Conservation (phyloP, 2,797 vertebrate genomes). For the Myotis myotis region DNA sequence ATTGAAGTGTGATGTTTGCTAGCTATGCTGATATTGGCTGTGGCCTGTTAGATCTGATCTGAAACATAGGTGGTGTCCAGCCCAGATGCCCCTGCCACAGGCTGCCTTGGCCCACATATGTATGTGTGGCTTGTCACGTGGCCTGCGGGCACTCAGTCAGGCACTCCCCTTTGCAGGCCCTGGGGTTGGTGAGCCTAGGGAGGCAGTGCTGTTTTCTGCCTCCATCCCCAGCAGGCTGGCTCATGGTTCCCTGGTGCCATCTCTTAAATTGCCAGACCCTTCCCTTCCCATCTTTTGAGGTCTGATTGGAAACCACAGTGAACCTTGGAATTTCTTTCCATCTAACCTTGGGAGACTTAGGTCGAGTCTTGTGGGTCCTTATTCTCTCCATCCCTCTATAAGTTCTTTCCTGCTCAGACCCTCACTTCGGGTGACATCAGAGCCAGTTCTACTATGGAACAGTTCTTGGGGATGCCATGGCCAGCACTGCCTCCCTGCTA, state of each 20-base stretch:
- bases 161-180: not conserved
- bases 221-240: not conserved
- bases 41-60: not conserved
- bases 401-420: not conserved
- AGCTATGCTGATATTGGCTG: not conserved
- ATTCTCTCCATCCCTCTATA: rapidly evolving
- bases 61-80: not conserved
- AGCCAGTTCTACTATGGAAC: not conserved
- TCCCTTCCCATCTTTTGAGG: not conserved
- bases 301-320: not conserved
- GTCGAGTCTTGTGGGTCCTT: not conserved
- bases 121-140: not conserved
- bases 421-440: not conserved
- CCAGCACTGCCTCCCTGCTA: too few relatives aligned
- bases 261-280: not conserved
- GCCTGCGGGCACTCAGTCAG: not conserved
- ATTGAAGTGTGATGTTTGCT: not conserved
- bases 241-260: not conserved
- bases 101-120: not conserved
- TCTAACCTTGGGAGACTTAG: not conserved
- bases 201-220: not conserved
- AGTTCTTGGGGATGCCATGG: not conserved
- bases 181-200: not conserved
- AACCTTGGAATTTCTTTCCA: not conserved
- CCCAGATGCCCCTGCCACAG: not conserved